phyloP scores from a whole-genome alignment of 2,888 invertebrate species.

The Agriopis marginaria region DNA sequence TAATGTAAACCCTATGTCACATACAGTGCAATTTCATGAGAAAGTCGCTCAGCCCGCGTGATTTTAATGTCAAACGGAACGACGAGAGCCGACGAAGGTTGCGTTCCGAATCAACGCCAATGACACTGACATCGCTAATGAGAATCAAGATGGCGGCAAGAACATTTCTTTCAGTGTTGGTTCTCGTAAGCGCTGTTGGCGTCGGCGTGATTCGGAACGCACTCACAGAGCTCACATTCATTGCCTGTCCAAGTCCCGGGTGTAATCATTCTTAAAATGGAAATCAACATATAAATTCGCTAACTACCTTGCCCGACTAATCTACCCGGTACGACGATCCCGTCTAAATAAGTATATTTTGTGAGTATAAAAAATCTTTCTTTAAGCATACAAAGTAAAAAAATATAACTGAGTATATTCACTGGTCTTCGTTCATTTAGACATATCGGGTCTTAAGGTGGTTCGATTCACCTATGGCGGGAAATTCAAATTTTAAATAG shows the following conservation, averaged over 20 bases:
- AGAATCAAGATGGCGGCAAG: too few relatives aligned
- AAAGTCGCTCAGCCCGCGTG: neutral
- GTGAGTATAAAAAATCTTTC: neutral
- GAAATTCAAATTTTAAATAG: too few relatives aligned
- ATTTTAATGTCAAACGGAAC: neutral
- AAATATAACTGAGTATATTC: neutral
- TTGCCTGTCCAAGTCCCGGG: neutral
- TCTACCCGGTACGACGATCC: constrained; percentile 2
- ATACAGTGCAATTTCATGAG: neutral
- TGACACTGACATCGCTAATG: too few relatives aligned
- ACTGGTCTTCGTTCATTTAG: constrained; percentile 2
- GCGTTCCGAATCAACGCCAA: too few relatives aligned
- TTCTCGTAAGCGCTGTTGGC: too few relatives aligned
- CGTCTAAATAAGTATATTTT: neutral
- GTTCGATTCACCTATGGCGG: too few relatives aligned
- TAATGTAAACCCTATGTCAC: neutral
- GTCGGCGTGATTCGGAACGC: too few relatives aligned
- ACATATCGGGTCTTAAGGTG: neutral
- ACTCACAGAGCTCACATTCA: neutral
- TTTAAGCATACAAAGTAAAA: neutral
- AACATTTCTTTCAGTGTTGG: too few relatives aligned
- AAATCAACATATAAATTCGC: constrained; percentile 6
- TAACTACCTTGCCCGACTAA: constrained; percentile 4
- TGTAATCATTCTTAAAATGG: neutral
- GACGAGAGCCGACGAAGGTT: too few relatives aligned